Evolutionary conservation across 2,113 vertebrate species (phyloP).

Genomic region (Spea multiplicata): DNA sequence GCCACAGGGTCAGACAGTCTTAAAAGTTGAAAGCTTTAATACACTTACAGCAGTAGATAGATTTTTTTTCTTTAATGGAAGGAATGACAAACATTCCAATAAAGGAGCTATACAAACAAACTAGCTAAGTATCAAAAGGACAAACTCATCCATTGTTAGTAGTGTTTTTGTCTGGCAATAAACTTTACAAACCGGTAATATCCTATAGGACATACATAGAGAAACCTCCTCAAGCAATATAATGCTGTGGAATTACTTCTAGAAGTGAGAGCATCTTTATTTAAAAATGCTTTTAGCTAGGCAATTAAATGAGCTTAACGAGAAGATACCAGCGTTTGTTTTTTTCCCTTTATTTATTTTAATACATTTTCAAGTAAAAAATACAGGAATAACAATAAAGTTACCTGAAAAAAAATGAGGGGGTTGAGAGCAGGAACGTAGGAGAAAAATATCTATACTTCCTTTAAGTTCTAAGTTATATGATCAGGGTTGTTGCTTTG

Average conservation of each 20-base stretch:
- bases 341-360: not conserved
- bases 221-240: not conserved
- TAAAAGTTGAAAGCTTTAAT: slow-evolving; percentile 13
- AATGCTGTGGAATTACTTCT: not conserved
- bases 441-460: no score
- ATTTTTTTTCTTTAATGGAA: not conserved
- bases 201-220: not conserved
- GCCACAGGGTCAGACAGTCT: slow-evolving; percentile 9
- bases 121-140: not conserved
- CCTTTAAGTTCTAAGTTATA: no score
- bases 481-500: no score
- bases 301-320: not conserved
- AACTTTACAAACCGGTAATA: not conserved
- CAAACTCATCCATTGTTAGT: not conserved
- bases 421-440: no score
- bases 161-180: not conserved
- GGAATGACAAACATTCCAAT: not conserved
- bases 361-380: no score
- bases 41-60: slow-evolving; percentile 2
- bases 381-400: no score
- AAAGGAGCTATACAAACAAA: not conserved
- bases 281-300: not conserved
- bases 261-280: not conserved
- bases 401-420: no score
- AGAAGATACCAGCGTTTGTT: not conserved